A percentile compares a stretch with the other conserved stretches of the same genome.
These are phyloP conservation scores for Leucopsar rothschildi DNA, from an alignment of 2,113 vertebrate species.

Conservation along the genomic window DNA sequence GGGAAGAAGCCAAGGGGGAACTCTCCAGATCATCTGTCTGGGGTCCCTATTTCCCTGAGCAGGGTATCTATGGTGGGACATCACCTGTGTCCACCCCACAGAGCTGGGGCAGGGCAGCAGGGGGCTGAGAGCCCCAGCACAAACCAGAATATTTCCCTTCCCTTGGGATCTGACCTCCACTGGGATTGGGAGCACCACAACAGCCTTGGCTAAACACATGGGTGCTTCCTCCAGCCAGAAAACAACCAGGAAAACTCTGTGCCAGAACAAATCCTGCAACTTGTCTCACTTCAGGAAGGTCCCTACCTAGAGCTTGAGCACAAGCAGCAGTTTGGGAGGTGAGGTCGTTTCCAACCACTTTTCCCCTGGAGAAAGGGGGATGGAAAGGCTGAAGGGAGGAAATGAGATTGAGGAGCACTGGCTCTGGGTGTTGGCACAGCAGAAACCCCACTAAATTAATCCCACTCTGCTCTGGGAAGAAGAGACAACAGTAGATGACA, in stretches of 20 bases:
- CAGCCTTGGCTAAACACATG: background rate
- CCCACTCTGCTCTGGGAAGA: background rate
- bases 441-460: background rate
- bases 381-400: background rate
- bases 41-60: background rate
- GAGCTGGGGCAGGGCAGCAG: background rate
- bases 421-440: background rate
- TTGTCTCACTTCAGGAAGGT: background rate
- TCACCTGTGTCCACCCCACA: background rate
- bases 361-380: no score
- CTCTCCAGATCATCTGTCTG: background rate
- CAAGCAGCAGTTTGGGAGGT: background rate
- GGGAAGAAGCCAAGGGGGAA: background rate
- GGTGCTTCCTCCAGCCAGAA: background rate
- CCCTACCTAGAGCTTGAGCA: background rate
- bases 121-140: background rate
- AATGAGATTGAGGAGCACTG: fast-evolving
- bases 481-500: background rate
- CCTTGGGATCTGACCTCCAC: background rate
- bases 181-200: background rate
- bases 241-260: background rate
- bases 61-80: background rate
- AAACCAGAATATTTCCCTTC: background rate
- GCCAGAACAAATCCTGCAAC: background rate
- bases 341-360: fast-evolving